These are phyloP conservation scores for Leptopilina clavipes DNA, from an alignment of 1,140 invertebrate species.

Conservation along the genomic window DNA sequence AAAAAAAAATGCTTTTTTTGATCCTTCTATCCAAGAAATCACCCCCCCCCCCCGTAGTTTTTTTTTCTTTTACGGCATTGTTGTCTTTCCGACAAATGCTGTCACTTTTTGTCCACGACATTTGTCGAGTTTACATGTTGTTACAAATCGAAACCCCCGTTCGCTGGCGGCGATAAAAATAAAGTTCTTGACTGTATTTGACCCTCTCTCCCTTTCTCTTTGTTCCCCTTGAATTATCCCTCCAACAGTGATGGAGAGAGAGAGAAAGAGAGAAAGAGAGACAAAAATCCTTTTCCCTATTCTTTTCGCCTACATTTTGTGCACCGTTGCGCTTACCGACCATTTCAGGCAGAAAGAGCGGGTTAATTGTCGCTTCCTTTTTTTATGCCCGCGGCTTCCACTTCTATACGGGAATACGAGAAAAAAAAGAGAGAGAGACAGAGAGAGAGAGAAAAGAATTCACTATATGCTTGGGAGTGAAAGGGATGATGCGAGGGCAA, in stretches of 20 bases:
- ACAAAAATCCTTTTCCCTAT: neutral
- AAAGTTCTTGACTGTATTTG: neutral
- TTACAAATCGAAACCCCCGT: neutral
- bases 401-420: neutral
- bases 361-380: constrained; percentile 34
- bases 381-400: constrained; percentile 20
- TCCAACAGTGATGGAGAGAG: neutral
- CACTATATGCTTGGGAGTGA: neutral
- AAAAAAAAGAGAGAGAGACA: constrained; percentile 8
- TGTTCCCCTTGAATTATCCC: neutral
- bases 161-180: neutral
- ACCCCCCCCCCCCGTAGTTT: no score
- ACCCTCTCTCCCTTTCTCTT: neutral
- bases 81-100: neutral
- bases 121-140: constrained; percentile 9
- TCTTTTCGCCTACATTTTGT: constrained; percentile 24
- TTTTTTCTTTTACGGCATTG: neutral
- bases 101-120: neutral
- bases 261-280: no score
- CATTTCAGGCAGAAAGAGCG: constrained; percentile 30
- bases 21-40: no score
- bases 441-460: neutral
- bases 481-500: neutral
- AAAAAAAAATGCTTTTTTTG: no score
- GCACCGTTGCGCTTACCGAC: constrained; percentile 23